Evolutionary conservation across 2,113 vertebrate genomes (phyloP).

Genomic region (Engystomops pustulosus): DNA sequence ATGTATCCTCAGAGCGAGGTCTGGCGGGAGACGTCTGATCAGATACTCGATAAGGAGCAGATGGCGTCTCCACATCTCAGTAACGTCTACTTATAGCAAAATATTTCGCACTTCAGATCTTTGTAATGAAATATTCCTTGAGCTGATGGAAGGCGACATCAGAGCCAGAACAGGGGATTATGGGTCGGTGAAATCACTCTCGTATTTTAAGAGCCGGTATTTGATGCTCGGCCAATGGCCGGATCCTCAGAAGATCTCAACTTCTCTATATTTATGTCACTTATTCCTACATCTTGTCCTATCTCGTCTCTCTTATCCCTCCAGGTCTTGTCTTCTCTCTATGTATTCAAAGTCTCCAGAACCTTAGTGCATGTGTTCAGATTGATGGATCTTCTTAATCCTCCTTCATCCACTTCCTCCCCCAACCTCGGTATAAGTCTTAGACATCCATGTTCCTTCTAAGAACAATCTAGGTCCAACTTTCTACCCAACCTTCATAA

Average conservation of each 20-base stretch:
- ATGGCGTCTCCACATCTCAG: neutral
- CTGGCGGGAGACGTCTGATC: neutral
- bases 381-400: no score
- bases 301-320: no score
- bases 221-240: neutral
- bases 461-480: no score
- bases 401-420: no score
- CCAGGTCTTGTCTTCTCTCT: no score
- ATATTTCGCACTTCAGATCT: conserved; percentile 7
- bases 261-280: no score
- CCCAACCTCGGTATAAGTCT: no score
- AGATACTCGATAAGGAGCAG: neutral
- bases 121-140: conserved; percentile 19
- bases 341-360: no score
- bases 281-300: no score
- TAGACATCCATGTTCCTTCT: no score
- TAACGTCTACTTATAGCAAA: conserved; percentile 32
- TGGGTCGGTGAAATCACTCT: neutral
- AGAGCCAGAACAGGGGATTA: neutral
- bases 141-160: neutral
- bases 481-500: neutral
- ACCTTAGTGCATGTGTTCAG: no score
- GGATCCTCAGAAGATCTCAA: neutral
- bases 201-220: neutral
- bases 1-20: neutral